Conservation (phyloP, 2,797 vertebrate genomes). For the Odontamblyopus lacepedii region DNA sequence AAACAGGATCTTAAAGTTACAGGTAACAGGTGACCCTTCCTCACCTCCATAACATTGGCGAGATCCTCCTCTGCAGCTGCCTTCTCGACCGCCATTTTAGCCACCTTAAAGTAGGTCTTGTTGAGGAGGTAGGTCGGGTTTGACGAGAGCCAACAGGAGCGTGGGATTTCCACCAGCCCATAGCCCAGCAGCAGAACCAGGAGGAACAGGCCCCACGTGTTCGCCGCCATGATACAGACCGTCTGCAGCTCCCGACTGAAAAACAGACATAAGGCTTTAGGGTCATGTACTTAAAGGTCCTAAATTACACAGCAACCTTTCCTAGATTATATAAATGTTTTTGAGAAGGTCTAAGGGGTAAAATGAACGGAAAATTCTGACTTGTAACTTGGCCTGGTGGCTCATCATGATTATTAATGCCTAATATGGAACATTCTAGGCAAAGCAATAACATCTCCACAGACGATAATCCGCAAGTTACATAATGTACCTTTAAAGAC, state of each 20-base stretch:
- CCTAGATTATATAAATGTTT: too few relatives aligned
- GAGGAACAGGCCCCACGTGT: slow-evolving; percentile 94
- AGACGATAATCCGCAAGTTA: too few relatives aligned
- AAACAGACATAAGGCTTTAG: background rate
- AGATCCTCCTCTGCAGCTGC: slow-evolving; percentile 89
- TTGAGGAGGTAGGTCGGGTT: slow-evolving; percentile 84
- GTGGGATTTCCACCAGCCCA: slow-evolving; percentile 92
- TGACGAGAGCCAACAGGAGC: slow-evolving; percentile 90
- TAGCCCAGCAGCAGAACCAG: slow-evolving; percentile 92
- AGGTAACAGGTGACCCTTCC: background rate
- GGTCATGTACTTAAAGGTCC: too few relatives aligned
- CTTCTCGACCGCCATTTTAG: slow-evolving; percentile 91
- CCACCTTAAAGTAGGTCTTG: slow-evolving; percentile 91
- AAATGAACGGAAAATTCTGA: too few relatives aligned
- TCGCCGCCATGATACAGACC: slow-evolving; percentile 91
- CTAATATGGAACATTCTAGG: too few relatives aligned
- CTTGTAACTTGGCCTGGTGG: too few relatives aligned
- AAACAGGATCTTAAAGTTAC: too few relatives aligned
- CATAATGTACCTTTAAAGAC: too few relatives aligned
- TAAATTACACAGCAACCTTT: too few relatives aligned
- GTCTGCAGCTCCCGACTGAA: slow-evolving; percentile 87
- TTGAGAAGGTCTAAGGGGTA: too few relatives aligned
- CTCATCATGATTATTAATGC: too few relatives aligned
- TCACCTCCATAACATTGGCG: slow-evolving; percentile 91
- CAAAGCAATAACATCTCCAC: too few relatives aligned